A percentile compares a stretch with the other conserved stretches of the same genome.
These are phyloP conservation scores for Scrobipalpa costella DNA, from an alignment of 2,888 invertebrate species.

Conservation along the genomic window DNA sequence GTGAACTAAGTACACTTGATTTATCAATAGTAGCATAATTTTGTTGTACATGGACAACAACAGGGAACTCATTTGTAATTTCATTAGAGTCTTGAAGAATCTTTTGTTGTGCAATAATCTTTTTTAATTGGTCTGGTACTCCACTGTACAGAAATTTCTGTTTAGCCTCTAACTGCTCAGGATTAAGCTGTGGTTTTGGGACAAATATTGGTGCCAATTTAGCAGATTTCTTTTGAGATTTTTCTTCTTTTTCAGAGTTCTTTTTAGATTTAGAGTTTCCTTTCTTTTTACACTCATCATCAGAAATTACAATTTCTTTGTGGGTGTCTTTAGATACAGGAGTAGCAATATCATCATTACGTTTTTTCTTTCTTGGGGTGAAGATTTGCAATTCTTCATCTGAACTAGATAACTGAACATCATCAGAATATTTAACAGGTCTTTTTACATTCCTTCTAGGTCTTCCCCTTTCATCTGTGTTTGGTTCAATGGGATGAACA, in stretches of 20 bases:
- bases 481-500: neutral
- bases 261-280: constrained; percentile 24
- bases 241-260: constrained; percentile 24
- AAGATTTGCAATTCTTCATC: constrained; percentile 73
- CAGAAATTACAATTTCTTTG: constrained; percentile 24
- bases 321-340: constrained; percentile 30
- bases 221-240: constrained; percentile 36
- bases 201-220: constrained; percentile 88
- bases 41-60: constrained; percentile 85
- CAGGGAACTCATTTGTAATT: constrained; percentile 78
- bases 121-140: constrained; percentile 83
- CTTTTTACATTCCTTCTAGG: constrained; percentile 65
- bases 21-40: constrained; percentile 26
- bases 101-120: constrained; percentile 75
- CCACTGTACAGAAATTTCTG: constrained; percentile 87
- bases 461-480: constrained; percentile 36
- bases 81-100: constrained; percentile 49
- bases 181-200: constrained; percentile 81
- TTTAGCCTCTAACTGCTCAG: constrained; percentile 82
- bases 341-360: constrained; percentile 32
- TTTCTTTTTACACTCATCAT: constrained; percentile 28
- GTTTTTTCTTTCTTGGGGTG: constrained; percentile 67
- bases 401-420: constrained; percentile 55
- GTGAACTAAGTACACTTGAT: neutral
- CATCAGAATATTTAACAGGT: constrained; percentile 66